phyloP scores from a whole-genome alignment of 2,888 invertebrate species.

The Eristalinus sepulchralis region DNA sequence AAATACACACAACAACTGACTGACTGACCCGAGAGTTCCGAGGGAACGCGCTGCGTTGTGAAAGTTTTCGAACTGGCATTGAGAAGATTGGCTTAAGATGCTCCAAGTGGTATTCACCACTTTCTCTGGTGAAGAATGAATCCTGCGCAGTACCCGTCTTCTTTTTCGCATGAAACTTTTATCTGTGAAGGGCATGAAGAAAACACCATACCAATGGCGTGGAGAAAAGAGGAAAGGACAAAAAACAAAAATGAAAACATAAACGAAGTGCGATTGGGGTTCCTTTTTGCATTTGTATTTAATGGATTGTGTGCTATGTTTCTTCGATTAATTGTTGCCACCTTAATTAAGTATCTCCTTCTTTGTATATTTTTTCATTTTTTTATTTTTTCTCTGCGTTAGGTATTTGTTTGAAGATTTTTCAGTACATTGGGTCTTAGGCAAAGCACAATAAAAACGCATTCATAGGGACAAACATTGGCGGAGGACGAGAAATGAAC shows the following conservation, averaged over 20 bases:
- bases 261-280: background rate
- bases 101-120: conserved; percentile 26
- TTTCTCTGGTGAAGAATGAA: conserved; percentile 14
- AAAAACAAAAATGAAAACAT: background rate
- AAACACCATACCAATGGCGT: background rate
- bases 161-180: background rate
- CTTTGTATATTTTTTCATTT: background rate
- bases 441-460: background rate
- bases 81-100: conserved; percentile 34
- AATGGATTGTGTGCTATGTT: background rate
- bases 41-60: conserved; percentile 12
- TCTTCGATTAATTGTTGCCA: background rate
- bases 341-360: background rate
- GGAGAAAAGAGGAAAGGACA: too few species aligned
- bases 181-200: background rate
- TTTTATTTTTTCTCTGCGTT: background rate
- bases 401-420: background rate
- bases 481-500: background rate
- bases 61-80: conserved; percentile 47
- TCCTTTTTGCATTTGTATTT: background rate
- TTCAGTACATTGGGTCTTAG: background rate
- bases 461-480: background rate
- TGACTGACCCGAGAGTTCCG: background rate
- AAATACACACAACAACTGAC: background rate
- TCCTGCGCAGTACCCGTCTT: conserved; percentile 6